Base-by-base conservation (phyloP, 2,888 invertebrate species). In the Melinaea menophilus region DNA sequence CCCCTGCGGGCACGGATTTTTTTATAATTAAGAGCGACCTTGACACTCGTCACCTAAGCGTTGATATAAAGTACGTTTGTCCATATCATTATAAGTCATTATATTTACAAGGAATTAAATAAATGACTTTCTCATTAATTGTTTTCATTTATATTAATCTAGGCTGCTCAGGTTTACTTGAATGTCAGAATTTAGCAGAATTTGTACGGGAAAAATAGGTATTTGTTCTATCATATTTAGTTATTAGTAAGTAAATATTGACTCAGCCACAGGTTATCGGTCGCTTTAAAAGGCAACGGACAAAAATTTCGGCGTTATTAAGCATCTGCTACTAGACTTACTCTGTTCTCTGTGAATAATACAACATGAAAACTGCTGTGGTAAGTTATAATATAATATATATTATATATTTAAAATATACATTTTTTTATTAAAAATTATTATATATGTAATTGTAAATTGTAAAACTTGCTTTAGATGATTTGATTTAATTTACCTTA, bases 201-300 rank as follows among this genome's bases (percentile, higher is more conserved):
- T 71, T 68, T 34, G 64, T 65, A 65, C 66, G 77, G 78, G 78
- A 81, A 80, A 79, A 78, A 62, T 68, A 59, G 66, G 64, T 69
- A 68, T 68, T 66, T 70, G 54, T 62, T 22, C 22, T 22, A 1
- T 1, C 0, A 22, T 22, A 22, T 22, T 22, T 22, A 22, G 22
- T 22, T 22, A 22, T 22, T 22, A 22, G 22, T 22, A 22, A 22
- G 22, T 22, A 22, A 22, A 22, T 22, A 22, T 22, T 22, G 22
- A 22, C 22, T 22, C 22, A 22, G 22, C 22, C 22, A 22, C 22
- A 22, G 22, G 22, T 22, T 22, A 22, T 22, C 22, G 22, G 22
- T 22, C 22, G 22, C 22, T 22, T 22, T 22, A 22, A 22, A 22
- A 22, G 22, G 22, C 22, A 22, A 22, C 22, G 22, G 22, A 0